phyloP scores from a whole-genome alignment of 2,888 invertebrate genomes.

The Leuctra nigra region DNA sequence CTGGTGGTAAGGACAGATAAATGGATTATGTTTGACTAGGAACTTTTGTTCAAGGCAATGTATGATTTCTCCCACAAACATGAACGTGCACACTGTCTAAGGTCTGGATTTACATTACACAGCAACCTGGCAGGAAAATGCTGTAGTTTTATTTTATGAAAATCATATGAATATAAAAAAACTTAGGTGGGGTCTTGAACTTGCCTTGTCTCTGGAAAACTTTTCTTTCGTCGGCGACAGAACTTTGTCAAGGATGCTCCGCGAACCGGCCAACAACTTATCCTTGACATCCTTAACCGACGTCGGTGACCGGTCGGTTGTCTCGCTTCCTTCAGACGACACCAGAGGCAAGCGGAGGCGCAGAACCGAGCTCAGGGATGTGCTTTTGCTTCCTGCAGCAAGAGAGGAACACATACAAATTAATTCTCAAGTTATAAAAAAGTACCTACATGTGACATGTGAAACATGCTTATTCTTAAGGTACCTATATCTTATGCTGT shows the following conservation, averaged over 20 bases:
- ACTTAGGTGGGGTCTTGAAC: conserved; percentile 1
- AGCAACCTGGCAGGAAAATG: background rate
- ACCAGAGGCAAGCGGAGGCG: conserved; percentile 30
- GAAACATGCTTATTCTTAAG: too few species aligned
- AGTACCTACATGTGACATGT: too few species aligned
- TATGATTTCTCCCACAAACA: too few species aligned
- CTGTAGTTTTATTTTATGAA: background rate
- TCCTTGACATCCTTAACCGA: conserved; percentile 63
- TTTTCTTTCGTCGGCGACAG: conserved; percentile 69
- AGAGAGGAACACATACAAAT: too few species aligned
- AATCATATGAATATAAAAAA: background rate
- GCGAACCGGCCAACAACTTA: conserved; percentile 60
- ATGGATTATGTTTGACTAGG: too few species aligned
- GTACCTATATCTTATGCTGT: too few species aligned
- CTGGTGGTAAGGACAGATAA: too few species aligned
- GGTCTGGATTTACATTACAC: background rate
- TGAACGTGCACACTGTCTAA: background rate
- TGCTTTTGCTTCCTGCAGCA: conserved; percentile 7
- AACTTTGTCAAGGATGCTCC: conserved; percentile 66
- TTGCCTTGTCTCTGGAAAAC: conserved; percentile 41
- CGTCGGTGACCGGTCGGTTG: conserved; percentile 44
- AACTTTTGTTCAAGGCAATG: too few species aligned
- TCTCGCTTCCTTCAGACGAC: conserved; percentile 39
- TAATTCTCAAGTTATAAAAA: too few species aligned
- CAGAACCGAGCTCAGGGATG: conserved; percentile 26